These are phyloP conservation scores for Harmothoe impar DNA, from an alignment of 2,888 invertebrate species.

Conservation along the genomic window DNA sequence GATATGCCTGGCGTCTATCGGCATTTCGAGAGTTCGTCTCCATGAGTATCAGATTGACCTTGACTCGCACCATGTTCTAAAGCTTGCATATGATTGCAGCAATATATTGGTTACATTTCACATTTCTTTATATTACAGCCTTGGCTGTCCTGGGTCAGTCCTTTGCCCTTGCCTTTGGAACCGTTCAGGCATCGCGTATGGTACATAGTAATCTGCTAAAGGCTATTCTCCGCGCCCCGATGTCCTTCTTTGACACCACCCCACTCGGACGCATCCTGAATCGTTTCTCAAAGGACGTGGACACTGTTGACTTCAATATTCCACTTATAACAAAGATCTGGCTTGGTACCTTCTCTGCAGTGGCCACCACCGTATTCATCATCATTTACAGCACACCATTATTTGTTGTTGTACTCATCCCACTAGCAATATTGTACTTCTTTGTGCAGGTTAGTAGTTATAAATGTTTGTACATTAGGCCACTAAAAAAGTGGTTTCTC, in stretches of 20 bases:
- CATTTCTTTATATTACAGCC: neutral
- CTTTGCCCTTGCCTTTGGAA: constrained; percentile 66
- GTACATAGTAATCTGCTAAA: constrained; percentile 68
- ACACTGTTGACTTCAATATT: constrained; percentile 74
- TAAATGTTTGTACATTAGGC: neutral
- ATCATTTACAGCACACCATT: constrained; percentile 77
- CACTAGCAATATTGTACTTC: constrained; percentile 77
- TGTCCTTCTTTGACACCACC: constrained; percentile 79
- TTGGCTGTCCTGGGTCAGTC: constrained; percentile 67
- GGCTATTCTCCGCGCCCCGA: constrained; percentile 77
- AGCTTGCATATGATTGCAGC: too few relatives aligned
- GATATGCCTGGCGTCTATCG: too few relatives aligned
- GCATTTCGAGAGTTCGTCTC: too few relatives aligned
- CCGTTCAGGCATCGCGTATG: constrained; percentile 66
- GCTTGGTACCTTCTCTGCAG: constrained; percentile 72
- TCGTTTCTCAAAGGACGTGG: constrained; percentile 78
- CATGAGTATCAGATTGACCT: too few relatives aligned
- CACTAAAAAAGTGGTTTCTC: neutral
- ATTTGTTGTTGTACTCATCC: constrained; percentile 76
- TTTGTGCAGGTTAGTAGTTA: constrained; percentile 77
- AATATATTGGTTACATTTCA: too few relatives aligned
- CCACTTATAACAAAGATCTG: constrained; percentile 72
- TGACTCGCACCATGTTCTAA: too few relatives aligned
- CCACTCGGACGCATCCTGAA: constrained; percentile 78
- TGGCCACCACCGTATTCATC: constrained; percentile 75